Evolutionary conservation across 2,113 vertebrate species (phyloP), one percentile per base, ranked within the genome.

Genomic region (Dasyornis broadbenti): DNA sequence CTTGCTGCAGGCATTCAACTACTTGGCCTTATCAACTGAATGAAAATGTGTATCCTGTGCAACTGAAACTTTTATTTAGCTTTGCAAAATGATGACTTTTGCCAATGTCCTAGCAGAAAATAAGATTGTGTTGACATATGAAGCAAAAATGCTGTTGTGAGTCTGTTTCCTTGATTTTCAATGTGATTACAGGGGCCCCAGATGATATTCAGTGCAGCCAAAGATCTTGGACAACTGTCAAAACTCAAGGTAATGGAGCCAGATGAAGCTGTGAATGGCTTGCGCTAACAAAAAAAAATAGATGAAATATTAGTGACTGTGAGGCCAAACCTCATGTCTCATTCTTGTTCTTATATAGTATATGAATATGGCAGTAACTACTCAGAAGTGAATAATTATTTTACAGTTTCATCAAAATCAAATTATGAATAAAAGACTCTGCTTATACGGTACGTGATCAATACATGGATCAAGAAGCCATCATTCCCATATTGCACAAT

Each of bases 191-290:
- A 99, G 98, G 99, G 99, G 81, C 98, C 99, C 69, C 99, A 99
- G 97, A 99, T 99, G 98, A 99, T 99, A 95, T 99, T 99, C 97
- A 99, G 98, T 50, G 99, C 99, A 92, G 99, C 99, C 96, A 99
- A 99, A 98, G 99, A 99, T 95, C 98, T 99, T 86, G 99, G 99
- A 95, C 99, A 99, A 56, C 97, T 99, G 94, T 99, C 99, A 91
- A 99, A 99, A 98, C 98, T 99, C 92, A 99, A 99, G 99, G 99
- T 99, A 98, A 97, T 73, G 82, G 63, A 86, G 94, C 86, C 80
- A 93, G 90, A 88, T 61, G 54, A 88, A 89, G 69, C 50, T 76
- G 28, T 69, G 35, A 26, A 50, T 57, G 49, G 63, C 37, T 66
- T 59, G 15, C 0, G 4, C 12, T 70, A 68, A 66, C 26, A 31